Evolutionary conservation across 2,888 invertebrate genomes (phyloP), one percentile per base, ranked within the genome.

Genomic region (Hipparchia sbordonii): DNA sequence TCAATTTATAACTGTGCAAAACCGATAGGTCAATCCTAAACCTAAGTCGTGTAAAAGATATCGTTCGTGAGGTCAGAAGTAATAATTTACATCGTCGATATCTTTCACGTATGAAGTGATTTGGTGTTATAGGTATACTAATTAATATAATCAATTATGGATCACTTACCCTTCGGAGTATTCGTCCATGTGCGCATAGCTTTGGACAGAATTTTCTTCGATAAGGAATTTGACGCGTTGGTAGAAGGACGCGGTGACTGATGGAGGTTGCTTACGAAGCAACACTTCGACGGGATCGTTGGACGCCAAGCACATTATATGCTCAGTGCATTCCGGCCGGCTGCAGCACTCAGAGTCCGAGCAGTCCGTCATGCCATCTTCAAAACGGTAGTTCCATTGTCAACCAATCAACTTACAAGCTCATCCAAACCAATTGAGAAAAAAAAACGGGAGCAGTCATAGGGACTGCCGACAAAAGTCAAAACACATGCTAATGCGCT

Each of bases 311-410:
- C 99, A 99, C 97, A 98, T 98, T 84, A 98, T 96, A 93, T 98
- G 97, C 84, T 98, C 97, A 66, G 96, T 94, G 92, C 99, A 99
- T 79, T 96, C 96, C 33, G 96, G 95, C 85, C 97, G 97, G 79
- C 96, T 96, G 91, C 99, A 99, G 93, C 99, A 99, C 92, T 99
- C 99, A 87, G 98, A 98, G 94, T 99, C 99, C 78, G 98, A 98
- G 94, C 99, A 99, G 95, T 99, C 99, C 82, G 96, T 96, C 96
- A 99, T 97, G 80, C 99, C 99, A 95, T 99, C 99, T 99, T 94
- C 90, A 91, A 92, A 93, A 92, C 80, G 84, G 85, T 87, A 87
- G 85, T 85, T 79, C 86, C 85, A 86, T 87, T 85, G 87, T 89
- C 84, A 90, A 83, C 77, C 78, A 75, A 71, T 71, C 62, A 69